A percentile compares a stretch with the other conserved stretches of the same genome.
Evolutionary conservation across 2,888 invertebrate genomes (phyloP).

Genomic region (Actias luna): DNA sequence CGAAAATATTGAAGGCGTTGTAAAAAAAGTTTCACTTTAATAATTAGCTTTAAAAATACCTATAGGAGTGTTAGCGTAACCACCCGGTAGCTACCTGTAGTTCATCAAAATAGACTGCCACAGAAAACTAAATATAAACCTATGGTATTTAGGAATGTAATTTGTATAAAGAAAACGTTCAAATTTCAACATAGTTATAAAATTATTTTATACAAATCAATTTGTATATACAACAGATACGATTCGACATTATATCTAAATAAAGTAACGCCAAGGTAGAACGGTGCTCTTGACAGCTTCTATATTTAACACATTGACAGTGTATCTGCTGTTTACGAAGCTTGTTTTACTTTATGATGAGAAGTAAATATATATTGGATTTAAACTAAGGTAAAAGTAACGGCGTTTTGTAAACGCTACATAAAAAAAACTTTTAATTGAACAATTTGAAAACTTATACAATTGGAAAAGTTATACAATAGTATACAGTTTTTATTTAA

Average conservation of each 20-base stretch:
- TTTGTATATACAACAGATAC: slow-evolving; percentile 57
- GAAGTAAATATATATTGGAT: not conserved
- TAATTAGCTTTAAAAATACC: slow-evolving; percentile 21
- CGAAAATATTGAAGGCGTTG: too few species aligned
- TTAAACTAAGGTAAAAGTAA: not conserved
- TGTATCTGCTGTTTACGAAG: not conserved
- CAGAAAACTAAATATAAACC: slow-evolving; percentile 30
- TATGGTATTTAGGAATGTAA: slow-evolving; percentile 43
- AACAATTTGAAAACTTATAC: too few species aligned
- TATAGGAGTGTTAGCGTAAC: slow-evolving; percentile 18
- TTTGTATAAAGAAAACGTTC: slow-evolving; percentile 49
- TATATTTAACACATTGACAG: not conserved
- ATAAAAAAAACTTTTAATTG: too few species aligned
- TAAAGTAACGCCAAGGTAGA: slow-evolving; percentile 16
- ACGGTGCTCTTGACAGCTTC: slow-evolving; percentile 9
- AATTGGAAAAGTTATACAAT: too few species aligned
- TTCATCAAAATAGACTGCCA: slow-evolving; percentile 27
- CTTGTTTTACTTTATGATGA: not conserved
- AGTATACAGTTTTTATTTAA: too few species aligned
- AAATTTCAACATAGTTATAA: slow-evolving; percentile 50
- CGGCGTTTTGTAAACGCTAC: too few species aligned
- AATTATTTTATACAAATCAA: slow-evolving; percentile 55
- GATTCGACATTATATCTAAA: slow-evolving; percentile 24
- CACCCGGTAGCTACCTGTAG: slow-evolving; percentile 20
- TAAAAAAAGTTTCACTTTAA: too few species aligned